Base-by-base conservation (phyloP, 2,888 invertebrate genomes). In the Ypsolopha scabrella region DNA sequence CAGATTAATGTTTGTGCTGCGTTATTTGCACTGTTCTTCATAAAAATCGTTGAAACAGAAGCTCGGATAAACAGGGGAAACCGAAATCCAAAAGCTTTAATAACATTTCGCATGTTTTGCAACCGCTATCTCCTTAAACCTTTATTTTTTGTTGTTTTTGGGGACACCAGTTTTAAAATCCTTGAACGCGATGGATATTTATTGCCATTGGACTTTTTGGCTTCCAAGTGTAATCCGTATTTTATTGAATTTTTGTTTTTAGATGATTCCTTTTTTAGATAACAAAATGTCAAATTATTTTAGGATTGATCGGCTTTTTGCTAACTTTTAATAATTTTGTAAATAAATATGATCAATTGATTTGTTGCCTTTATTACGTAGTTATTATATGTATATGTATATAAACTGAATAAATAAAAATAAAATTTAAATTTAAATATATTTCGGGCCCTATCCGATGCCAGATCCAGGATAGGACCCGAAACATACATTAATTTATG, bases 1-100 rank as follows among this genome's bases (percentile, higher is more conserved):
- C 75, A 83, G 86, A 85, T 85, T 85, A 85, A 82, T 86, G 85
- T 85, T 86, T 85, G 80, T 79, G 64, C 74, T 66, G 61, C 68
- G 62, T 63, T 85, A 80, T 86, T 86, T 86, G 70, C 75, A 70
- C 76, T 65, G 77, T 76, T 75, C 80, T 81, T 85, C 82, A 86
- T 86, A 85, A 86, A 86, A 85, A 85, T 79, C 72, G 74, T 73
- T 67, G 64, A 73, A 80, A 81, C 78, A 76, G 72, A 64, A 63
- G 68, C 62, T 59, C 59, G 60, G 64, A 75, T 75, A 81, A 82
- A 85, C 72, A 79, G 64, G 70, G 74, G 64, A 36, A 13, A 3
- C 41, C 54, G 8, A 6, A 48, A 43, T 3, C 43, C 53, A 11
- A 48, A 60, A 61, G 67, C 61, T 72, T 74, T 72, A 75, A 74